Conservation (phyloP, 2,888 invertebrate species). For the Cerceris ruficornis region DNA sequence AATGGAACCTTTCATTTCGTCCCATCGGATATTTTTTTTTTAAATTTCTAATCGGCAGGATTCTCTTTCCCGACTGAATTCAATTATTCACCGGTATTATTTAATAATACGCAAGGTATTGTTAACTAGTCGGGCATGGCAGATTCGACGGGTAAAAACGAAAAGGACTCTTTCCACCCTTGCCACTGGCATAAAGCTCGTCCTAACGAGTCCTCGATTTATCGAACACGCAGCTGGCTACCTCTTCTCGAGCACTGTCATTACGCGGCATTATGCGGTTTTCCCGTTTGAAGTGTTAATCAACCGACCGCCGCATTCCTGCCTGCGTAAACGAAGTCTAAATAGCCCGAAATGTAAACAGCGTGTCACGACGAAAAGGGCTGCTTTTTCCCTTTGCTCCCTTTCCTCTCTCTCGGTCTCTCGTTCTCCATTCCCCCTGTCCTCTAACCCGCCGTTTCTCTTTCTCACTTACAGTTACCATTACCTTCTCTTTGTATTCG, state of each 20-base stretch:
- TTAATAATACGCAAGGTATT: not conserved
- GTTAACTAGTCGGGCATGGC: not conserved
- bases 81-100: not conserved
- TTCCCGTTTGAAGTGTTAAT: slow-evolving; percentile 75
- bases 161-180: slow-evolving; percentile 36
- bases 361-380: slow-evolving; percentile 47
- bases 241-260: slow-evolving; percentile 60
- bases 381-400: slow-evolving; percentile 23
- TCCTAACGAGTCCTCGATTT: slow-evolving; percentile 66
- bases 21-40: too few relatives aligned
- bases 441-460: not conserved
- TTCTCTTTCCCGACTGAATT: not conserved
- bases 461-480: not conserved
- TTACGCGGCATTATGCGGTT: slow-evolving; percentile 73
- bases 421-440: not conserved
- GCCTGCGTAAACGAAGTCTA: slow-evolving; percentile 66
- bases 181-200: slow-evolving; percentile 47
- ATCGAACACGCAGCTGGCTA: slow-evolving; percentile 61
- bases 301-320: slow-evolving; percentile 64
- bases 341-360: slow-evolving; percentile 68
- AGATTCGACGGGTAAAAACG: not conserved
- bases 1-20: too few relatives aligned
- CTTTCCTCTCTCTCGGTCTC: slow-evolving; percentile 5
- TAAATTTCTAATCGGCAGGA: not conserved
- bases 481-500: slow-evolving; percentile 34